A percentile compares a stretch with the other conserved stretches of the same genome.
Conservation (phyloP, 1,140 invertebrate species). For the Drosophila tropicalis region DNA sequence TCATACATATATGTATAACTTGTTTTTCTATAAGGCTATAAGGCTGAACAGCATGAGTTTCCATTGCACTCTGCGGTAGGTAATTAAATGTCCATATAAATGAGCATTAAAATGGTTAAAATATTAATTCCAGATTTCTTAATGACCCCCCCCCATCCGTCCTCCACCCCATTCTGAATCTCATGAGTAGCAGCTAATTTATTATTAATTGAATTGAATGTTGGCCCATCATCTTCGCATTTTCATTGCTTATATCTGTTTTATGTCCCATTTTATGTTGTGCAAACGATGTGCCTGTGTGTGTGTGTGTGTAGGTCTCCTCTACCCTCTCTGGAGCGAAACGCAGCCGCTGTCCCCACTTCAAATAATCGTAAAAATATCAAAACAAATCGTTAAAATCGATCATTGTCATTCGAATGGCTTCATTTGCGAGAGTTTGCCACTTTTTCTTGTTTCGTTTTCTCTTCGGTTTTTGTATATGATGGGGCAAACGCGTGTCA, state of each 20-base stretch:
- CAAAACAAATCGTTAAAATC: slow-evolving; percentile 84
- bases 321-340: neutral
- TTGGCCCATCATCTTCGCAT: slow-evolving; percentile 31
- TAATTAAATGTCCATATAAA: slow-evolving; percentile 57
- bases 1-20: no score
- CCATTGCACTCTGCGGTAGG: slow-evolving; percentile 36
- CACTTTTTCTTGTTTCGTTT: slow-evolving; percentile 17
- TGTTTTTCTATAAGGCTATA: no score
- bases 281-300: slow-evolving; percentile 73
- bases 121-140: slow-evolving; percentile 76
- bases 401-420: slow-evolving; percentile 68
- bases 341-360: slow-evolving; percentile 43
- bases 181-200: slow-evolving; percentile 61
- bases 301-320: neutral
- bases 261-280: slow-evolving; percentile 83
- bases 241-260: slow-evolving; percentile 62
- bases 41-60: slow-evolving; percentile 57
- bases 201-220: slow-evolving; percentile 75
- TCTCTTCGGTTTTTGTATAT: neutral
- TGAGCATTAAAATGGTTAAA: slow-evolving; percentile 52
- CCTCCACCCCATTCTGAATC: slow-evolving; percentile 31
- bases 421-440: slow-evolving; percentile 61
- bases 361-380: slow-evolving; percentile 83
- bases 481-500: slow-evolving; percentile 63
- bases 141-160: neutral